Percentiles rank a stretch among this genome's conserved stretches.
Evolutionary conservation across 2,888 invertebrate species (phyloP).

Genomic region (Xylota sylvarum): DNA sequence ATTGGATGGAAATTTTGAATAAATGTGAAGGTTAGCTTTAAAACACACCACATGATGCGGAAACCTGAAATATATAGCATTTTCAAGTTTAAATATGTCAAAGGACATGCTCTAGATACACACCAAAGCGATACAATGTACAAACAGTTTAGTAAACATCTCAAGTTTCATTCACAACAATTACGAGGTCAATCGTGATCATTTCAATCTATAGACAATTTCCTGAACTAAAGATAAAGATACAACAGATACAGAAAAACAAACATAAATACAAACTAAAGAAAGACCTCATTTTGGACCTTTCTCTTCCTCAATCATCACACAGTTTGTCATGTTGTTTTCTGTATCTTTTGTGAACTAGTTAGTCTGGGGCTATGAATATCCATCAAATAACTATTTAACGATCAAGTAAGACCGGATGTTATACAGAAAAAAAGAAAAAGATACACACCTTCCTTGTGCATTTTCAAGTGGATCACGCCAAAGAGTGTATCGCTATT

Average conservation of each 20-base stretch:
- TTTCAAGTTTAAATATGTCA: too few species aligned
- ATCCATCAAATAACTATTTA: slow-evolving; percentile 30
- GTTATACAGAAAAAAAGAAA: slow-evolving; percentile 35
- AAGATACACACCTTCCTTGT: slow-evolving; percentile 56
- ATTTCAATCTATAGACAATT: slow-evolving; percentile 3
- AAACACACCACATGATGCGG: neutral
- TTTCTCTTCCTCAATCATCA: slow-evolving; percentile 50
- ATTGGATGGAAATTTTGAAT: neutral
- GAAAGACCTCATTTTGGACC: slow-evolving; percentile 46
- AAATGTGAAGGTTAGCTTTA: neutral
- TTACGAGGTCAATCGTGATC: slow-evolving; percentile 15
- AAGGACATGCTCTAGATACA: neutral
- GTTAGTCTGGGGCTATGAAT: slow-evolving; percentile 9
- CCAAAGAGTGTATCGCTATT: slow-evolving; percentile 11
- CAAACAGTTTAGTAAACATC: neutral
- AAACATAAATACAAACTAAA: slow-evolving; percentile 9
- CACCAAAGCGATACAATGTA: neutral
- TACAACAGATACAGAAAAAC: slow-evolving; percentile 19
- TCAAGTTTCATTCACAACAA: slow-evolving; percentile 10
- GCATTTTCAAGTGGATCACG: slow-evolving; percentile 35
- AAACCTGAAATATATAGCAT: neutral
- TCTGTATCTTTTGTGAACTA: slow-evolving; percentile 9
- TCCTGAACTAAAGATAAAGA: neutral
- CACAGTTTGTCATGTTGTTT: slow-evolving; percentile 17
- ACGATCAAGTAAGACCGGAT: slow-evolving; percentile 53